phyloP scores from a whole-genome alignment of 2,113 vertebrate genomes.

The Megaleporinus macrocephalus region DNA sequence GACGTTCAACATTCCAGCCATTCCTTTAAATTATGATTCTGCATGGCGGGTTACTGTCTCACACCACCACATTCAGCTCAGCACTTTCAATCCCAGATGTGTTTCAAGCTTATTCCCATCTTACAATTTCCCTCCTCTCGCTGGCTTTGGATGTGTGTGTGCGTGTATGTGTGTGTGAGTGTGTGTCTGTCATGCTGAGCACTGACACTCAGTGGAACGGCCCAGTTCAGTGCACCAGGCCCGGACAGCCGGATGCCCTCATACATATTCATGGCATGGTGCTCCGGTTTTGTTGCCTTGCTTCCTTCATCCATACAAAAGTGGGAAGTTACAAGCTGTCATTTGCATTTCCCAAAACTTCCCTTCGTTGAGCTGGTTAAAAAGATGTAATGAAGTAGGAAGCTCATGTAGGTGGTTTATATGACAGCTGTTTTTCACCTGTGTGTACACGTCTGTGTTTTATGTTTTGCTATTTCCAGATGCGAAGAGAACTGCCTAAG shows the following conservation, averaged over 20 bases:
- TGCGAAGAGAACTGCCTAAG: slow-evolving; percentile 86
- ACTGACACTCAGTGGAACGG: slow-evolving; percentile 27
- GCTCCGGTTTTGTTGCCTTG: slow-evolving; percentile 20
- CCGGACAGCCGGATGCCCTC: background rate
- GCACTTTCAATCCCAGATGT: slow-evolving; percentile 12
- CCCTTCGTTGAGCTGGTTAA: background rate
- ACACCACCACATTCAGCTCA: background rate
- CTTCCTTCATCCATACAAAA: slow-evolving; percentile 25
- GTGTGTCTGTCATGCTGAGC: background rate
- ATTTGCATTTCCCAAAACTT: slow-evolving; percentile 2
- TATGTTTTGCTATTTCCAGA: slow-evolving; percentile 68
- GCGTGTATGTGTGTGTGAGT: no score
- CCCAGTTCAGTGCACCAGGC: slow-evolving; percentile 21
- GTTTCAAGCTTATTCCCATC: background rate
- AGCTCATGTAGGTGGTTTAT: background rate
- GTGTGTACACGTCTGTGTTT: background rate
- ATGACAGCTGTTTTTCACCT: background rate
- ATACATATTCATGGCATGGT: slow-evolving; percentile 51
- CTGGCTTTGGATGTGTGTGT: slow-evolving; percentile 15
- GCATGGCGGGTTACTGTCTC: background rate
- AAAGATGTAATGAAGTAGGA: no score
- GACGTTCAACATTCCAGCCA: no score
- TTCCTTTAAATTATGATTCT: slow-evolving; percentile 1
- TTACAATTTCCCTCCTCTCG: background rate
- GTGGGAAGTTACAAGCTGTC: slow-evolving; percentile 15